A percentile compares a stretch with the other conserved stretches of the same genome.
phyloP scores from a whole-genome alignment of 2,797 vertebrate species.

The Anableps anableps region DNA sequence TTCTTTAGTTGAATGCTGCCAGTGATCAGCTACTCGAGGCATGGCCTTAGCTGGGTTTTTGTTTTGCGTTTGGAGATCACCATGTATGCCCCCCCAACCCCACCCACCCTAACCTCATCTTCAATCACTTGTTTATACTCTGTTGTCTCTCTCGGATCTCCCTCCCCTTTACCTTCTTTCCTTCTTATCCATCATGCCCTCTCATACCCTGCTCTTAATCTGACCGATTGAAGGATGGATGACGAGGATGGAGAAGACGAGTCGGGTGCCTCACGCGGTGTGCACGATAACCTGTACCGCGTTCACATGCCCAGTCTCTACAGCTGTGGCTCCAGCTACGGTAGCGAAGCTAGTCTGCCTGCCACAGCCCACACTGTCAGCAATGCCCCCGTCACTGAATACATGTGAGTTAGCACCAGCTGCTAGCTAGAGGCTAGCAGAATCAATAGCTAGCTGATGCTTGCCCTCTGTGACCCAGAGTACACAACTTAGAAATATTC shows the following conservation, averaged over 20 bases:
- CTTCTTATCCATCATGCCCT: constrained; percentile 58
- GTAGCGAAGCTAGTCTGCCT: constrained; percentile 98
- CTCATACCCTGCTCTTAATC: constrained; percentile 62
- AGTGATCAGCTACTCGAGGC: constrained; percentile 58
- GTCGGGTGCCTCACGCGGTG: constrained; percentile 83
- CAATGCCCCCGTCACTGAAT: constrained; percentile 99
- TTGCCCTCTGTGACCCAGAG: constrained; percentile 43
- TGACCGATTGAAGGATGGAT: constrained; percentile 82
- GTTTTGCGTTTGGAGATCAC: constrained; percentile 47
- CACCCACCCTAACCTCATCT: constrained; percentile 68
- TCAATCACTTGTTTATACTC: constrained; percentile 77
- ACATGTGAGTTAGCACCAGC: constrained; percentile 92
- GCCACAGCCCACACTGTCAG: constrained; percentile 99
- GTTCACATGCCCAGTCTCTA: constrained; percentile 99
- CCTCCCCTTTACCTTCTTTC: constrained; percentile 54
- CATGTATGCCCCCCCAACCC: constrained; percentile 34
- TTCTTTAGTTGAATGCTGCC: constrained; percentile 56
- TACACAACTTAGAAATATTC: constrained; percentile 42
- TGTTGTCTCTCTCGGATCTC: constrained; percentile 78
- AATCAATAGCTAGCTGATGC: constrained; percentile 64
- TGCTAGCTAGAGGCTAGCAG: constrained; percentile 66
- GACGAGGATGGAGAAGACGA: constrained; percentile 96
- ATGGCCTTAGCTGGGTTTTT: constrained; percentile 43
- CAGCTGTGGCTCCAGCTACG: constrained; percentile 99
- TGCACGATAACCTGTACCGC: constrained; percentile 97